Evolutionary conservation across 2,113 vertebrate species (phyloP).

Genomic region (Phalacrocorax pelagicus): DNA sequence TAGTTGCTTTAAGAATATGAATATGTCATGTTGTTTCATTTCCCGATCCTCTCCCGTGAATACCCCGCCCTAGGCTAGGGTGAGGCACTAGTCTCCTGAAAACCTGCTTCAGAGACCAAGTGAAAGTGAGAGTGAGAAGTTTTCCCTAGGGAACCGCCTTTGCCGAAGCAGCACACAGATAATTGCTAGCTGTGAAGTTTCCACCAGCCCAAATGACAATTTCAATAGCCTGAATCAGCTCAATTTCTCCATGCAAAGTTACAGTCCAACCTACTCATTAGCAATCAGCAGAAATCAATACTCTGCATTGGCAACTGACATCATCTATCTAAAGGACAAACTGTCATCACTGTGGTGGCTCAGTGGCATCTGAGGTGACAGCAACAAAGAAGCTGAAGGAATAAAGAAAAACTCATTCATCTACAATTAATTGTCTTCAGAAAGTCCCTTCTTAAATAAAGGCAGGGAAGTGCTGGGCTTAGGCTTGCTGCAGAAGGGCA

Average conservation of each 20-base stretch:
- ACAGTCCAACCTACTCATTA: slow-evolving; percentile 38
- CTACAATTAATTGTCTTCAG: neutral
- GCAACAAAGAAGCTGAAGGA: neutral
- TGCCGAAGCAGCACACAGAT: neutral
- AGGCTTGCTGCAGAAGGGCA: neutral
- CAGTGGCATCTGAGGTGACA: neutral
- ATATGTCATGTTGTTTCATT: neutral
- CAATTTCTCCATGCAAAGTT: neutral
- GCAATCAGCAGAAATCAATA: slow-evolving; percentile 59
- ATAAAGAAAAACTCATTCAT: neutral
- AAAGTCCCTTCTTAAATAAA: neutral
- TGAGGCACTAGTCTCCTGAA: neutral
- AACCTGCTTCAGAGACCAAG: neutral
- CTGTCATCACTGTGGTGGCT: neutral
- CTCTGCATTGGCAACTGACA: neutral
- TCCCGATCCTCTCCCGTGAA: neutral
- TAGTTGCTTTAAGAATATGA: neutral
- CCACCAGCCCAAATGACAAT: neutral
- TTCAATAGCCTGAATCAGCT: slow-evolving; percentile 18
- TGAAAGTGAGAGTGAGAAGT: neutral
- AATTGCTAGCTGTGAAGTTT: neutral
- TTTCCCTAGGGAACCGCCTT: neutral
- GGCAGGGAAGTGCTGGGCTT: neutral
- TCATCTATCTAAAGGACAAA: neutral
- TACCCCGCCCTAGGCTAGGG: neutral